Base-by-base conservation (phyloP, 2,888 invertebrate species). In the Seladonia tumulorum region DNA sequence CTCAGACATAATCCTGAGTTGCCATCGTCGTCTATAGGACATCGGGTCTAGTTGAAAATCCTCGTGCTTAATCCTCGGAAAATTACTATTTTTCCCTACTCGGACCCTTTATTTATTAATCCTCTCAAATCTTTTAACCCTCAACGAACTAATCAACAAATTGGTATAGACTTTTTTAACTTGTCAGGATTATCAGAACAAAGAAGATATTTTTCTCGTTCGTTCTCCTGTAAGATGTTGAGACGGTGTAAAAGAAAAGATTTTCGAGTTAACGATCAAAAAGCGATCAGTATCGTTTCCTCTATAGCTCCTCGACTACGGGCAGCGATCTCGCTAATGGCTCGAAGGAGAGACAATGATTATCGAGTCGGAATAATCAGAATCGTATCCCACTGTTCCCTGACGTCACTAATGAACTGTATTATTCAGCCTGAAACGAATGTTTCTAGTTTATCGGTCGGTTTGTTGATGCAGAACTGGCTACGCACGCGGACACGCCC, bases 401-500 rank as follows among this genome's bases (percentile, higher is more conserved):
- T 25, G 60, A 60, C 60, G 60, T 60, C 60, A 25, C 60, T 60
- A 25, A 60, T 60, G 25, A 60, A 60, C 60, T 60, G 60, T 66
- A 66, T 66, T 66, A 66, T 66, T 66, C 8, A 35, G 16, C 35
- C 8, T 35, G 66, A 18, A 66, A 66, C 18, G 16, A 66, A 66
- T 66, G 66, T 35, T 35, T 29, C 29, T 35, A 66, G 29, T 29
- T 66, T 29, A 66, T 35, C 7, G 18, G 29, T 16, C 66, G 35
- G 35, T 66, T 66, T 35, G 66, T 35, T 29, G 18, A 66, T 35
- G 2, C 29, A 66, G 35, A 35, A 35, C 16, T 18, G 35, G 29
- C 63, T 66, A 66, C 35, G 29, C 14, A 16, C 7, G 66, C 18
- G 35, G 66, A 66, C 66, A 66, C 71, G 25, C 42, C 42, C 71